Evolutionary conservation across 2,888 invertebrate genomes (phyloP).

Genomic region (Apamea crenata): DNA sequence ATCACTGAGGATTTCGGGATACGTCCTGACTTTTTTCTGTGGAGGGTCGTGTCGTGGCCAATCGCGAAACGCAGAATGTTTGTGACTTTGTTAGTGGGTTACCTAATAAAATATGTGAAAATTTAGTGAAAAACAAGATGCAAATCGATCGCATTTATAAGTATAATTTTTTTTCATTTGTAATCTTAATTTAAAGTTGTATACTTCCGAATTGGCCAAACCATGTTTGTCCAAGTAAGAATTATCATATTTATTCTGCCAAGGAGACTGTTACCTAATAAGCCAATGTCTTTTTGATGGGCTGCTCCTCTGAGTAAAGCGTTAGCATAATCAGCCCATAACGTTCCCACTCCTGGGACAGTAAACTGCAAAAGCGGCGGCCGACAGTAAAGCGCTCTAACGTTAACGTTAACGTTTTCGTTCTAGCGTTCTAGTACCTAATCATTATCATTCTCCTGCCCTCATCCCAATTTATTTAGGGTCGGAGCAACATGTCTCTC

Average conservation of each 20-base stretch:
- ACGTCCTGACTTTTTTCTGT: not conserved
- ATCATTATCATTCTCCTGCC: no score
- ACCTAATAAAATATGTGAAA: not conserved
- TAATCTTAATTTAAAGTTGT: no score
- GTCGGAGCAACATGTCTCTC: not conserved
- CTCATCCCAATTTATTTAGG: no score
- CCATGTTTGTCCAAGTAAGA: no score
- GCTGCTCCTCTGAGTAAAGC: not conserved
- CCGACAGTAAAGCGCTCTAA: not conserved
- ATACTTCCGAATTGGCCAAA: no score
- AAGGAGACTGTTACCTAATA: no score
- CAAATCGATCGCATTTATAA: no score
- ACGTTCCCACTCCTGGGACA: no score
- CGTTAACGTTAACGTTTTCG: no score
- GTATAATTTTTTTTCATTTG: no score
- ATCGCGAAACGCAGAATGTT: not conserved
- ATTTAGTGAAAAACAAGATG: no score
- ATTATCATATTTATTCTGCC: no score
- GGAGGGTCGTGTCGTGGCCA: not conserved
- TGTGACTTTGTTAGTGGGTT: not conserved
- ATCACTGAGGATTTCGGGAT: not conserved
- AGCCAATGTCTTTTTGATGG: not conserved
- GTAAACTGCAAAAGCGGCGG: not conserved
- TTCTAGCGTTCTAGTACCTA: not conserved
- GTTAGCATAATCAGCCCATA: not conserved